These are phyloP conservation scores for Agonum fuliginosum DNA, from an alignment of 2,888 invertebrate species.

Conservation along the genomic window DNA sequence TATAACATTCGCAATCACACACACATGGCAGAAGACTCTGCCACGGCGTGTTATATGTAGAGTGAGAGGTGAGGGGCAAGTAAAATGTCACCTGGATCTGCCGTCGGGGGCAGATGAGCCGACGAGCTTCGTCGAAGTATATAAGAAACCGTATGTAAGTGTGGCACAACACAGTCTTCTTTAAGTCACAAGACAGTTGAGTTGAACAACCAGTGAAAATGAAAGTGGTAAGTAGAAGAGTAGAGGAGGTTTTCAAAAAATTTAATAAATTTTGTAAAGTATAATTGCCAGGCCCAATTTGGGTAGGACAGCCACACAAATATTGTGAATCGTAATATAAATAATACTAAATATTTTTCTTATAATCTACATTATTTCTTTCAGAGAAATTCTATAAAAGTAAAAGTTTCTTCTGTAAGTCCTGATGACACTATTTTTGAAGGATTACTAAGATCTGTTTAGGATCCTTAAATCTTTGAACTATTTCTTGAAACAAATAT, in stretches of 20 bases:
- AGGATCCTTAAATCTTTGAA: too few relatives aligned
- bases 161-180: constrained; percentile 26
- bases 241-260: background rate
- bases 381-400: too few relatives aligned
- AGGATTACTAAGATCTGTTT: too few relatives aligned
- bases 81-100: constrained; percentile 55
- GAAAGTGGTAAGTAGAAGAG: constrained; percentile 57
- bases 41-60: too few relatives aligned
- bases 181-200: constrained; percentile 16
- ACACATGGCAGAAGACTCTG: background rate
- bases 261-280: background rate
- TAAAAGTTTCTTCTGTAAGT: too few relatives aligned
- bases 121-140: constrained; percentile 26
- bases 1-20: background rate
- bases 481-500: too few relatives aligned
- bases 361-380: too few relatives aligned
- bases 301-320: too few relatives aligned
- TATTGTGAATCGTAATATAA: too few relatives aligned
- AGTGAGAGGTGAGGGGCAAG: background rate
- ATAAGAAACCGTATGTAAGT: constrained; percentile 26
- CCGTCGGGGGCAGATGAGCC: constrained; percentile 47
- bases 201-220: constrained; percentile 41
- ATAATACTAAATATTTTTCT: too few relatives aligned
- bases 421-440: too few relatives aligned
- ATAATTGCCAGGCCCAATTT: background rate